These are phyloP conservation scores for Eulemur mongoz DNA, from an alignment of 2,797 vertebrate genomes.

Conservation along the genomic window DNA sequence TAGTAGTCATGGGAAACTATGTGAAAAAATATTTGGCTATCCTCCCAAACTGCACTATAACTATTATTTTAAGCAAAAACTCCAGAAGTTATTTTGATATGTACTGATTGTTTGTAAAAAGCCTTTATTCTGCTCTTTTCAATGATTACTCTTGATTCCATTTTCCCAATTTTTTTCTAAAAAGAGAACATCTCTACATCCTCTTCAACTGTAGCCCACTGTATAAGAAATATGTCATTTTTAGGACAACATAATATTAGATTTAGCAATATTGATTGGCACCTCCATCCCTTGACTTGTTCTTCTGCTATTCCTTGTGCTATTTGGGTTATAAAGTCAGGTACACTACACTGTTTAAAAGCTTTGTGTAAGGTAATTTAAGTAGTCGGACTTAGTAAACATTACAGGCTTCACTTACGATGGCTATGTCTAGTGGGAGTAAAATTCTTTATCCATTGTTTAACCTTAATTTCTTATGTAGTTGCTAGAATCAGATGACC, in stretches of 20 bases:
- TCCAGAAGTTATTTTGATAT: not conserved
- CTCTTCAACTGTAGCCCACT: not conserved
- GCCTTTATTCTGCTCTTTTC: not conserved
- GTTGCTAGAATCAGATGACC: slow-evolving; percentile 67
- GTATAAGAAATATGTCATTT: slow-evolving; percentile 55
- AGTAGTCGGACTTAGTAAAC: slow-evolving; percentile 63
- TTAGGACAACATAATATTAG: slow-evolving; percentile 44
- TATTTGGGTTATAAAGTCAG: slow-evolving; percentile 59
- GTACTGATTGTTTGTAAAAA: not conserved
- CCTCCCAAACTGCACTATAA: not conserved
- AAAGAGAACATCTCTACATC: not conserved
- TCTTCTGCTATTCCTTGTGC: slow-evolving; percentile 3
- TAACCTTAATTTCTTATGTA: slow-evolving; percentile 52
- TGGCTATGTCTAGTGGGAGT: slow-evolving; percentile 30
- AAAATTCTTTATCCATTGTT: slow-evolving; percentile 45
- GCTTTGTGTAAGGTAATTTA: slow-evolving; percentile 52
- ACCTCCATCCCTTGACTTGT: not conserved
- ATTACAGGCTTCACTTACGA: slow-evolving; percentile 56
- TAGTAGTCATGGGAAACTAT: not conserved
- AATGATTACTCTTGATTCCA: slow-evolving; percentile 16
- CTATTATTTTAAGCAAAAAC: not conserved
- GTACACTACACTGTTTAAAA: slow-evolving; percentile 46
- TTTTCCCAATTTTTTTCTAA: slow-evolving; percentile 49
- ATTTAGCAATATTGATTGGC: slow-evolving; percentile 65
- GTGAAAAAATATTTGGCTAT: not conserved